Evolutionary conservation across 2,888 invertebrate genomes (phyloP).

Genomic region (Flexamia atlantica): DNA sequence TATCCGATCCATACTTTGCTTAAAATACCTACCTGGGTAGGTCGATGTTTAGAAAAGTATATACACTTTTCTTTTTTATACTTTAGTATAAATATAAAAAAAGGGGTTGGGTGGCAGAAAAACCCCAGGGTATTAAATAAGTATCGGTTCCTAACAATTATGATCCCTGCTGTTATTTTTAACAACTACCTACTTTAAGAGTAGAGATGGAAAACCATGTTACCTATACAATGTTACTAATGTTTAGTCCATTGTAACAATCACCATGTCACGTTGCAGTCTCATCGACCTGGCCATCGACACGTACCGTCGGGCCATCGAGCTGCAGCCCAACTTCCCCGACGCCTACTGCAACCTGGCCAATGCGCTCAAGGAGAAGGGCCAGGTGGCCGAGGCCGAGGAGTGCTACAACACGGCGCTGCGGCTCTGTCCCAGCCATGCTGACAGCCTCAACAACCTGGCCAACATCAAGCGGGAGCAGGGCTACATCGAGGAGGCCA

Average conservation of each 20-base stretch:
- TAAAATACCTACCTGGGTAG: too few relatives aligned
- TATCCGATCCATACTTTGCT: too few relatives aligned
- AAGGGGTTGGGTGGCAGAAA: too few relatives aligned
- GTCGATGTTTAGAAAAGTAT: too few relatives aligned
- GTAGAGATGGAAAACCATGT: too few relatives aligned
- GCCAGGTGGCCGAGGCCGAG: conserved; percentile 94
- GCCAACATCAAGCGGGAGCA: conserved; percentile 99
- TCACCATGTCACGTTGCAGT: conserved; percentile 73
- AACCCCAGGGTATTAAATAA: too few relatives aligned
- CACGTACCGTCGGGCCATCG: conserved; percentile 97
- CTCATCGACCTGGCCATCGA: conserved; percentile 99
- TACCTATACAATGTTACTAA: too few relatives aligned
- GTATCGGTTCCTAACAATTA: too few relatives aligned
- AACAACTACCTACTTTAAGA: too few relatives aligned
- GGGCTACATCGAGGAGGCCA: conserved; percentile 98
- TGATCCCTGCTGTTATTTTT: too few relatives aligned
- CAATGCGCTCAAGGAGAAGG: conserved; percentile 99
- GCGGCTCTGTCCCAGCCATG: conserved; percentile 95
- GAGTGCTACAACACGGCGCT: conserved; percentile 98
- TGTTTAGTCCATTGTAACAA: not conserved
- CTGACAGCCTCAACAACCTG: conserved; percentile 98
- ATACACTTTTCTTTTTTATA: too few relatives aligned
- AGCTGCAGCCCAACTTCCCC: conserved; percentile 98
- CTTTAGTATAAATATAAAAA: too few relatives aligned
- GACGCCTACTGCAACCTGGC: conserved; percentile 99